Evolutionary conservation across 2,113 vertebrate species (phyloP), one percentile per base, ranked within the genome.

Genomic region (Antechinus flavipes): DNA sequence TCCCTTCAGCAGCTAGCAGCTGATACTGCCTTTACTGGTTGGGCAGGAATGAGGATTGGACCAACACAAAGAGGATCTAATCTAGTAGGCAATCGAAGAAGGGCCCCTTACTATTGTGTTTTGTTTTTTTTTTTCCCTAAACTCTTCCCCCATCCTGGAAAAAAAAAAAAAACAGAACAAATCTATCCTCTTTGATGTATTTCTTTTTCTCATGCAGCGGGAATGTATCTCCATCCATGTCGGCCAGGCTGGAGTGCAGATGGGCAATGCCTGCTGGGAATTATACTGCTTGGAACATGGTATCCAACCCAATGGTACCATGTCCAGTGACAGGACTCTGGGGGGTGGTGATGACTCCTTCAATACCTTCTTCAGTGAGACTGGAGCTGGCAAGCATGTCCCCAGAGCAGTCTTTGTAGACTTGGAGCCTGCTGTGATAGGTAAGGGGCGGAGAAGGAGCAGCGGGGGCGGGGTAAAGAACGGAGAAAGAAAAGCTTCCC

Each of bases 281-380:
- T 98, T 99, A 26, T 98, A 98, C 96, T 99, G 98, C 97, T 98
- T 99, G 97, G 98, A 99, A 96, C 98, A 98, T 47, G 98, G 98
- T 97, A 99, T 99, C 98, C 98, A 99, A 98, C 98, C 99, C 91
- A 98, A 98, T 3, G 99, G 99, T 0, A 96, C 97, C 24, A 98
- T 98, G 98, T 98, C 98, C 49, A 98, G 99, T 0, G 98, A 98
- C 95, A 98, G 97, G 96, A 95, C 95, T 95, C 84, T 97, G 7
- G 98, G 97, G 12, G 98, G 98, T 0, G 97, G 97, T 0, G 98
- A 99, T 1, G 99, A 99, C 94, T 99, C 98, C 94, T 99, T 99
- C 91, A 99, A 98, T 95, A 99, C 98, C 9, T 99, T 99, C 98
- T 99, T 99, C 98, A 99, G 97, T 9, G 99, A 99, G 97, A 99